Percentiles rank a stretch among this genome's conserved stretches.
Conservation (phyloP, 2,888 invertebrate genomes). For the Adela reaumurella region DNA sequence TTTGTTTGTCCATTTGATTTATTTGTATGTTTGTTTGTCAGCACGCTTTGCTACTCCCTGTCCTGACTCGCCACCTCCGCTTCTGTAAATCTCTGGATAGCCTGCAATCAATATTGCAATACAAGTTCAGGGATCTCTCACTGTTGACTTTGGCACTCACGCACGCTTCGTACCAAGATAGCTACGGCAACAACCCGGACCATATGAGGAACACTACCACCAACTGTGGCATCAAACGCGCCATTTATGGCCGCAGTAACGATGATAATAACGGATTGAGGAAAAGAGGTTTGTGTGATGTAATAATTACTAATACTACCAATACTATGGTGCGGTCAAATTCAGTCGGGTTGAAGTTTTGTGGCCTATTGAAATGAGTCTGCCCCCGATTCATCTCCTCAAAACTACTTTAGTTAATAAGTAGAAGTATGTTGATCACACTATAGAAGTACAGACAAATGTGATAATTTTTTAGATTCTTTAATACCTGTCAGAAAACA, state of each 20-base stretch:
- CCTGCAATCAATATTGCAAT: conserved; percentile 74
- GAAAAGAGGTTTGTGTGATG: neutral
- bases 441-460: too few relatives aligned
- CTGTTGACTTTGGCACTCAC: conserved; percentile 93
- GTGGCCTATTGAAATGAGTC: too few relatives aligned
- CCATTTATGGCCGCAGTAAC: conserved; percentile 85
- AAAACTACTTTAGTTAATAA: too few relatives aligned
- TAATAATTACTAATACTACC: too few relatives aligned
- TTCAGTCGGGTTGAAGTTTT: too few relatives aligned
- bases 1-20: too few relatives aligned
- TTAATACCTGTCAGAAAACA: too few relatives aligned
- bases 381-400: too few relatives aligned
- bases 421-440: too few relatives aligned
- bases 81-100: conserved; percentile 89
- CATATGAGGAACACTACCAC: conserved; percentile 96
- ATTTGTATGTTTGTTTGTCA: conserved; percentile 30
- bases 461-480: too few relatives aligned
- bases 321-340: too few relatives aligned
- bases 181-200: conserved; percentile 98
- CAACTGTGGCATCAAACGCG: conserved; percentile 95
- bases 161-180: conserved; percentile 95
- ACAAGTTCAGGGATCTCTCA: conserved; percentile 83
- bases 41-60: conserved; percentile 94
- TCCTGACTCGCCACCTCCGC: conserved; percentile 87
- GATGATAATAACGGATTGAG: too few relatives aligned